phyloP scores from a whole-genome alignment of 2,888 invertebrate genomes.

The Neria commutata region DNA sequence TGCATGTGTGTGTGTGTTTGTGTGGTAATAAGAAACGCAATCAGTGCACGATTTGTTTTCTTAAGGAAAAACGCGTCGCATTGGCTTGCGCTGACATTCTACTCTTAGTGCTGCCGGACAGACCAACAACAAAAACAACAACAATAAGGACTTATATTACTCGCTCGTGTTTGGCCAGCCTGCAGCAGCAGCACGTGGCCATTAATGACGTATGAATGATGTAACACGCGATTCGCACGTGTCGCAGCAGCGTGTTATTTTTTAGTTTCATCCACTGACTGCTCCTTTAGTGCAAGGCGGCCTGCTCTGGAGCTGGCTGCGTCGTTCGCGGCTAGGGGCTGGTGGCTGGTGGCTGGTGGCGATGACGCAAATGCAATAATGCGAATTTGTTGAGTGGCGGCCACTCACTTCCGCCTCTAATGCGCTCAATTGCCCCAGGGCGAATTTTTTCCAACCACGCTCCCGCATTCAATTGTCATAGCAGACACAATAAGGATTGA shows the following conservation, averaged over 20 bases:
- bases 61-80: constrained; percentile 39
- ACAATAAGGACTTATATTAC: constrained; percentile 19
- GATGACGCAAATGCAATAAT: constrained; percentile 22
- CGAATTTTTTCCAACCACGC: constrained; percentile 28
- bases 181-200: constrained; percentile 57
- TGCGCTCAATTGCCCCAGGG: constrained; percentile 29
- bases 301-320: constrained; percentile 7
- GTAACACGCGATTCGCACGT: constrained; percentile 62
- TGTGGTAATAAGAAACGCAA: constrained; percentile 54
- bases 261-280: constrained; percentile 22
- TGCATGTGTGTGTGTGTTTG: neutral
- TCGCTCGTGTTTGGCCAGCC: constrained; percentile 36
- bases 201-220: constrained; percentile 64
- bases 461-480: neutral
- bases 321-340: neutral
- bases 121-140: constrained; percentile 41
- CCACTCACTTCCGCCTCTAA: constrained; percentile 29
- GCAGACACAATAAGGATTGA: too few relatives aligned
- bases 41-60: constrained; percentile 58
- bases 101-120: constrained; percentile 31
- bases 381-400: constrained; percentile 38
- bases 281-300: neutral
- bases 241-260: constrained; percentile 39
- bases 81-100: neutral
- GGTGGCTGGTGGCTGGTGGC: constrained; percentile 1